These are phyloP conservation scores for Cyprinus carpio DNA, from an alignment of 2,113 vertebrate genomes.

Conservation along the genomic window DNA sequence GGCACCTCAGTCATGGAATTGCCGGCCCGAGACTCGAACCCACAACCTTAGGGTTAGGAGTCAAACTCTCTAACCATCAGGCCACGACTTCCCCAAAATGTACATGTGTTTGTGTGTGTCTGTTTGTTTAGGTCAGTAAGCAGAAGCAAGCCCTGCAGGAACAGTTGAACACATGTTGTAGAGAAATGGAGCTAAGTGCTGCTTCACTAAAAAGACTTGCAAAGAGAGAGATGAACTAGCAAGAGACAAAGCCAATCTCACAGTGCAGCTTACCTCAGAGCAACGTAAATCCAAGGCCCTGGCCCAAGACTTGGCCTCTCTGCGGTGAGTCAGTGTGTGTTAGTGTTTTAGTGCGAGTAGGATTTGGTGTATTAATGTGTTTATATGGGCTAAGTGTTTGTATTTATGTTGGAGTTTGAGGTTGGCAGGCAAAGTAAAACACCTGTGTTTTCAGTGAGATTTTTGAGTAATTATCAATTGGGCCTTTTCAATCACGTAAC, in stretches of 20 bases:
- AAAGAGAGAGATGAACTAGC: slow-evolving; percentile 73
- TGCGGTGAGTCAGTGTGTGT: slow-evolving; percentile 73
- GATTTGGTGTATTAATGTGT: slow-evolving; percentile 44
- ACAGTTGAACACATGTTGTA: slow-evolving; percentile 69
- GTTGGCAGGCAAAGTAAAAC: slow-evolving; percentile 49
- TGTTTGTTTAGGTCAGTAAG: slow-evolving; percentile 66
- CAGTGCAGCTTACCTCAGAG: slow-evolving; percentile 72
- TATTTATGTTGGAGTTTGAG: slow-evolving; percentile 50
- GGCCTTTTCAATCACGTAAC: slow-evolving; percentile 50
- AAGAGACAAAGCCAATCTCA: slow-evolving; percentile 73
- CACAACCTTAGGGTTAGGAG: too few species aligned
- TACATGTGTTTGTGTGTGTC: background rate
- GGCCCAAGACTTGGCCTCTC: slow-evolving; percentile 72
- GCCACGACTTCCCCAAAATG: too few species aligned
- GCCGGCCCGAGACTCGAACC: too few species aligned
- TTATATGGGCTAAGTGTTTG: slow-evolving; percentile 48
- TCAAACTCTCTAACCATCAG: too few species aligned
- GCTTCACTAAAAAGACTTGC: slow-evolving; percentile 63
- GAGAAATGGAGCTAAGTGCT: slow-evolving; percentile 71
- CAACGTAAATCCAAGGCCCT: slow-evolving; percentile 73
- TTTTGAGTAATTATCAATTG: slow-evolving; percentile 50
- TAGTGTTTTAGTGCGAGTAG: slow-evolving; percentile 37
- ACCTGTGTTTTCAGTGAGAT: slow-evolving; percentile 42
- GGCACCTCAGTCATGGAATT: too few species aligned
- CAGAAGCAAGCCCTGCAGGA: slow-evolving; percentile 71